A percentile compares a stretch with the other conserved stretches of the same genome.
Evolutionary conservation across 2,113 vertebrate genomes (phyloP).

Genomic region (Nibea albiflora): DNA sequence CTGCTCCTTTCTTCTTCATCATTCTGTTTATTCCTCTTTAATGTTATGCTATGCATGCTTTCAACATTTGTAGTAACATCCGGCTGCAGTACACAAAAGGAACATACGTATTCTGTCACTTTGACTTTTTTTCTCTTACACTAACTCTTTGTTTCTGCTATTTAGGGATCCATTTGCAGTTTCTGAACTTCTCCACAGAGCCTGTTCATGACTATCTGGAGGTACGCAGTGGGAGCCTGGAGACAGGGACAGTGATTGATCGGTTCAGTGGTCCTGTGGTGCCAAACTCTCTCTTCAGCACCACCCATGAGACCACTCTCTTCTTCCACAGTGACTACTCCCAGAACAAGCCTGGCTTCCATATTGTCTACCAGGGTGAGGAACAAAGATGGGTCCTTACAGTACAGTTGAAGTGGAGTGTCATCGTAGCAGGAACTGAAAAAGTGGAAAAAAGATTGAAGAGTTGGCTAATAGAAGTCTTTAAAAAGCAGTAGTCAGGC

Average conservation of each 20-base stretch:
- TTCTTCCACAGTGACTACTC: conserved; percentile 99
- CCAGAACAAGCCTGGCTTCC: conserved; percentile 97
- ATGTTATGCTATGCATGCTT: not conserved
- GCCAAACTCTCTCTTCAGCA: conserved; percentile 94
- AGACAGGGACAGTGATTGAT: conserved; percentile 92
- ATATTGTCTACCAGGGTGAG: conserved; percentile 95
- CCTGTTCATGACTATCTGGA: conserved; percentile 98
- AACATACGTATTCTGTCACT: not conserved
- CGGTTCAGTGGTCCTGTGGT: conserved; percentile 92
- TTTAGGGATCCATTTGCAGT: conserved; percentile 96
- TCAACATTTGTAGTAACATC: not conserved
- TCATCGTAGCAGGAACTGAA: conserved; percentile 8
- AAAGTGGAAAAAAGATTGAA: conserved; percentile 10
- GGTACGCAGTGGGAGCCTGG: conserved; percentile 91
- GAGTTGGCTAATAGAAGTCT: conserved; percentile 16
- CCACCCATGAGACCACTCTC: conserved; percentile 96
- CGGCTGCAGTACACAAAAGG: not conserved
- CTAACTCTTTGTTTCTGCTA: conserved; percentile 49
- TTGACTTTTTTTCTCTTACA: not conserved
- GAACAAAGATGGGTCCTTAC: not conserved
- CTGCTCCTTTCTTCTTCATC: not conserved
- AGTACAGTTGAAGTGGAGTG: not conserved
- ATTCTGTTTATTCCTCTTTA: not conserved
- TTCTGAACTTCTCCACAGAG: conserved; percentile 98
- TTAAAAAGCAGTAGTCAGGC: conserved; percentile 12